Conservation (phyloP, 2,797 vertebrate genomes). For the Myotis daubentonii region DNA sequence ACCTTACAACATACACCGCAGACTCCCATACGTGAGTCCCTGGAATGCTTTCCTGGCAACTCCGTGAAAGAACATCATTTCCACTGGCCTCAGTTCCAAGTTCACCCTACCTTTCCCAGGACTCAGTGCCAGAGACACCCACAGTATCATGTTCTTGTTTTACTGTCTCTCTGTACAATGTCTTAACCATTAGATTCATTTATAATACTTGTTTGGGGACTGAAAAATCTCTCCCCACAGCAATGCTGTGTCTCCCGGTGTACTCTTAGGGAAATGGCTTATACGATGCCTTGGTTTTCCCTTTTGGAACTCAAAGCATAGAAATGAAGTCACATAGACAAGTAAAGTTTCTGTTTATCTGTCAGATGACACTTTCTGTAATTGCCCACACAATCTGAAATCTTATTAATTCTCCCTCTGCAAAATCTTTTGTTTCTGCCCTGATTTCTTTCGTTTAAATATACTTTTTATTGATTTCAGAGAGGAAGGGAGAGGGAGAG, state of each 20-base stretch:
- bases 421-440: not conserved
- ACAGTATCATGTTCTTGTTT: not conserved
- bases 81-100: not conserved
- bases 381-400: not conserved
- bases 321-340: constrained; percentile 1
- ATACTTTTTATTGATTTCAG: no score
- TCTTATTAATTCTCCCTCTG: not conserved
- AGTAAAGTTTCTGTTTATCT: not conserved
- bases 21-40: not conserved
- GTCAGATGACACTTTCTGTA: not conserved
- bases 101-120: not conserved
- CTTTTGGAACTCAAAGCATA: not conserved
- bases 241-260: not conserved
- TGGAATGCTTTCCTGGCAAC: not conserved
- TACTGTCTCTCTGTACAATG: not conserved
- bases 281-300: not conserved
- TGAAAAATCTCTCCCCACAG: not conserved
- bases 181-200: not conserved
- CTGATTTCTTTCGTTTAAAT: not conserved
- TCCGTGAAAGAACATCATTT: not conserved
- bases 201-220: not conserved
- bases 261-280: not conserved
- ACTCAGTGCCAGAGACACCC: not conserved
- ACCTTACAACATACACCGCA: not conserved
- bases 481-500: no score